Conservation (phyloP, 2,888 invertebrate genomes). For the Ptychoptera albimana region DNA sequence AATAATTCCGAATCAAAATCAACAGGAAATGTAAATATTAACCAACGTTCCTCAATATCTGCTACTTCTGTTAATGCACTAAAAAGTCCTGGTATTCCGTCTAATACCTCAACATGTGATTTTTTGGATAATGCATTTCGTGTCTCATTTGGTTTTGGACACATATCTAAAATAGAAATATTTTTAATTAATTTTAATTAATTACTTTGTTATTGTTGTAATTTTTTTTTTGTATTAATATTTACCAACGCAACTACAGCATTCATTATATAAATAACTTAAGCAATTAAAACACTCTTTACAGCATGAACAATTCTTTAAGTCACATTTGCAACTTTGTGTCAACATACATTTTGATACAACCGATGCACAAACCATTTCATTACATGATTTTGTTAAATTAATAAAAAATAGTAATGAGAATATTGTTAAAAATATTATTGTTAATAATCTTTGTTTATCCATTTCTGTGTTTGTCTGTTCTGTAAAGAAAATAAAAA, state of each 20-base stretch:
- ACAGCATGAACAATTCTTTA: slow-evolving; percentile 86
- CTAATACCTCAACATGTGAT: slow-evolving; percentile 74
- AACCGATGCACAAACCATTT: slow-evolving; percentile 87
- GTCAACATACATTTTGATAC: slow-evolving; percentile 95
- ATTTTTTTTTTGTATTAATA: too few species aligned
- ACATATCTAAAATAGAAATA: slow-evolving; percentile 50
- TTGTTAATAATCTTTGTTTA: background rate
- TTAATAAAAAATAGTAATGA: background rate
- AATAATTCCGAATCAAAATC: slow-evolving; percentile 53
- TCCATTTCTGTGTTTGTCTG: too few species aligned
- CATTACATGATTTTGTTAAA: slow-evolving; percentile 48
- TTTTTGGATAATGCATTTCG: slow-evolving; percentile 56
- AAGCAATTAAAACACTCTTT: slow-evolving; percentile 85
- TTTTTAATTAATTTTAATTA: slow-evolving; percentile 1
- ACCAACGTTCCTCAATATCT: slow-evolving; percentile 62
- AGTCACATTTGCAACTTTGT: slow-evolving; percentile 89
- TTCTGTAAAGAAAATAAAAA: too few species aligned
- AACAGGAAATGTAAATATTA: slow-evolving; percentile 65
- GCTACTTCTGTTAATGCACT: slow-evolving; percentile 63
- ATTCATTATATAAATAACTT: slow-evolving; percentile 76
- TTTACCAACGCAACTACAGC: slow-evolving; percentile 96
- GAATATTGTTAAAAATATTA: background rate
- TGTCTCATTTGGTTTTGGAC: slow-evolving; percentile 70
- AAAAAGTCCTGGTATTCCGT: slow-evolving; percentile 71
- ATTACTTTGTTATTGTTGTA: background rate